A percentile compares a stretch with the other conserved stretches of the same genome.
phyloP scores from a whole-genome alignment of 2,888 invertebrate species.

The Mayetiola destructor region DNA sequence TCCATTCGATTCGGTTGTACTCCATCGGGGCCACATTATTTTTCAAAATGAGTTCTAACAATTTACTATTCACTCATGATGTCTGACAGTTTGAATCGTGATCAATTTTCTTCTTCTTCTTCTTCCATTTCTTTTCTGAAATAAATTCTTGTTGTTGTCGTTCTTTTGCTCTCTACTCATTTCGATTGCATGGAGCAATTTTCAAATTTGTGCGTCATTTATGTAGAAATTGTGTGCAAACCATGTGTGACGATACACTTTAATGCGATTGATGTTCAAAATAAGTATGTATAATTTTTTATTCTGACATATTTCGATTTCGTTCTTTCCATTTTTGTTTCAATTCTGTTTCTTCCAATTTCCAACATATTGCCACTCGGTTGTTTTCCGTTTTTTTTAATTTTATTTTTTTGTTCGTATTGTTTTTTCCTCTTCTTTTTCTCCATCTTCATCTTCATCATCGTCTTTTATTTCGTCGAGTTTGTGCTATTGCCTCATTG shows the following conservation, averaged over 20 bases:
- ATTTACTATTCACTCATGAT: no score
- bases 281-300: not conserved
- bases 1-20: no score
- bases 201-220: not conserved
- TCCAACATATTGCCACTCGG: no score
- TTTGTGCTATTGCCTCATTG: not conserved
- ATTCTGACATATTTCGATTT: conserved; percentile 1
- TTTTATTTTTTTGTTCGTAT: no score
- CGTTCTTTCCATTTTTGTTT: no score
- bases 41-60: no score
- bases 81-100: not conserved
- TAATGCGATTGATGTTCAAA: not conserved
- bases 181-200: not conserved
- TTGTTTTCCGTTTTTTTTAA: no score
- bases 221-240: not conserved
- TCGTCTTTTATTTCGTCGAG: not conserved
- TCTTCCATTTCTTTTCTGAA: no score
- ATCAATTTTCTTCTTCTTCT: no score
- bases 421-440: not conserved
- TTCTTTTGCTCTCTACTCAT: not conserved
- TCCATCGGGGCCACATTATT: no score
- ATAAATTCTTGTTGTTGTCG: not conserved
- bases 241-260: not conserved
- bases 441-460: not conserved
- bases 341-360: no score